phyloP scores from a whole-genome alignment of 1,140 invertebrate genomes.

The Caligus rogercresseyi region DNA sequence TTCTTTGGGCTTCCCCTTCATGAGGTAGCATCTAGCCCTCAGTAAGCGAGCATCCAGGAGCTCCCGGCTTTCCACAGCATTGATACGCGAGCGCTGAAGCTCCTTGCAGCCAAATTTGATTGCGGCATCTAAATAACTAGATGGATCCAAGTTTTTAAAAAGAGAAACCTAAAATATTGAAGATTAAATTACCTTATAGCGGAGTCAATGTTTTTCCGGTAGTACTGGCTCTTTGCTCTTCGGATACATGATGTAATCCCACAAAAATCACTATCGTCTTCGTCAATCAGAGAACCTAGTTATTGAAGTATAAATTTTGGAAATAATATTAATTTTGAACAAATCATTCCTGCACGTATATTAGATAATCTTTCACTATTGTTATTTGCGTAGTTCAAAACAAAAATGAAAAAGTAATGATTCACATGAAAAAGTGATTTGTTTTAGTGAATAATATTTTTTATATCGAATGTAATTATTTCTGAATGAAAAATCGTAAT shows the following conservation, averaged over 20 bases:
- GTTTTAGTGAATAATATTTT: no score
- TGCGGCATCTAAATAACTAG: neutral
- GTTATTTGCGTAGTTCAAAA: no score
- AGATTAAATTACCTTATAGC: neutral
- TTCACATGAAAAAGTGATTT: no score
- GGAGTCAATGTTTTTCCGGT: neutral
- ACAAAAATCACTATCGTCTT: neutral
- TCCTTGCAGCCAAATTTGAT: neutral
- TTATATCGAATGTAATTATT: no score
- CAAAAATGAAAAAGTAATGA: no score
- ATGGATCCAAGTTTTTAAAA: neutral
- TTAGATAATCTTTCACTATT: no score
- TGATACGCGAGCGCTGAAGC: neutral
- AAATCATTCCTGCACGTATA: no score
- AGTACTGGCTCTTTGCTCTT: neutral
- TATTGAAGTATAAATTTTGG: no score
- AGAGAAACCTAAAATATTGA: neutral
- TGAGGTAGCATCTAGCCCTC: neutral
- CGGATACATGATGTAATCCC: neutral
- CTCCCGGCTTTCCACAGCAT: neutral
- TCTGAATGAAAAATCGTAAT: no score
- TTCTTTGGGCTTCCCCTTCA: neutral
- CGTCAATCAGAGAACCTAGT: neutral
- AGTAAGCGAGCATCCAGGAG: neutral
- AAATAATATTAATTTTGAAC: no score